phyloP scores from a whole-genome alignment of 1,140 invertebrate genomes.

The Choristoneura fumiferana region DNA sequence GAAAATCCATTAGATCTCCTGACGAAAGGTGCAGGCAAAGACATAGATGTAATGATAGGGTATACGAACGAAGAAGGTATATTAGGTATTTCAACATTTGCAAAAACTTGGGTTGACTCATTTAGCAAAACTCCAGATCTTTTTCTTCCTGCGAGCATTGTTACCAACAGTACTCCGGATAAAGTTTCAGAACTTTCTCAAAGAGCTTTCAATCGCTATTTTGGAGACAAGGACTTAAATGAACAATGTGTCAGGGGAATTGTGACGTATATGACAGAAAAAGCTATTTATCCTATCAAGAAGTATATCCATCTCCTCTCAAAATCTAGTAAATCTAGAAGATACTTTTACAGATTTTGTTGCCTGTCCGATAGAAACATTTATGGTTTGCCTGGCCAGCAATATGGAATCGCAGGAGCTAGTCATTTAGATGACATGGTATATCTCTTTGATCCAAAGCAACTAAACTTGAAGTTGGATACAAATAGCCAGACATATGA shows the following conservation, averaged over 20 bases:
- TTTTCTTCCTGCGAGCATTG: conserved; percentile 10
- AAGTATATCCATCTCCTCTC: conserved; percentile 42
- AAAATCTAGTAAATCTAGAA: neutral
- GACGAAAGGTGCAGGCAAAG: neutral
- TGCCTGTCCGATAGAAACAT: conserved; percentile 9
- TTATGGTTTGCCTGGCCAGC: neutral
- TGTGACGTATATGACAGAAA: conserved; percentile 44
- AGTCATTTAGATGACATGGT: conserved; percentile 27
- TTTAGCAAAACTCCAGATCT: conserved; percentile 30
- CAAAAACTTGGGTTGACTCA: conserved; percentile 30
- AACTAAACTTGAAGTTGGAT: conserved; percentile 2
- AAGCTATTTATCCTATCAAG: conserved; percentile 52
- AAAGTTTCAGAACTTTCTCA: conserved; percentile 38
- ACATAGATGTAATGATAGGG: neutral
- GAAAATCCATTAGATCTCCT: neutral
- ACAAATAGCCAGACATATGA: conserved; percentile 23
- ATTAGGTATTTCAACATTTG: conserved; percentile 32
- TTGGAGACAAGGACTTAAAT: conserved; percentile 45
- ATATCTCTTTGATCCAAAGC: conserved; percentile 22
- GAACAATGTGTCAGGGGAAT: conserved; percentile 35
- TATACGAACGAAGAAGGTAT: conserved; percentile 10
- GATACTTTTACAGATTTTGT: conserved; percentile 7
- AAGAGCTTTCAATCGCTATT: conserved; percentile 64
- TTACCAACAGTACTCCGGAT: conserved; percentile 6
- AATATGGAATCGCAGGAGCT: conserved; percentile 1